Base-by-base conservation (phyloP, 1,140 invertebrate genomes). In the Drosophila simulans region DNA sequence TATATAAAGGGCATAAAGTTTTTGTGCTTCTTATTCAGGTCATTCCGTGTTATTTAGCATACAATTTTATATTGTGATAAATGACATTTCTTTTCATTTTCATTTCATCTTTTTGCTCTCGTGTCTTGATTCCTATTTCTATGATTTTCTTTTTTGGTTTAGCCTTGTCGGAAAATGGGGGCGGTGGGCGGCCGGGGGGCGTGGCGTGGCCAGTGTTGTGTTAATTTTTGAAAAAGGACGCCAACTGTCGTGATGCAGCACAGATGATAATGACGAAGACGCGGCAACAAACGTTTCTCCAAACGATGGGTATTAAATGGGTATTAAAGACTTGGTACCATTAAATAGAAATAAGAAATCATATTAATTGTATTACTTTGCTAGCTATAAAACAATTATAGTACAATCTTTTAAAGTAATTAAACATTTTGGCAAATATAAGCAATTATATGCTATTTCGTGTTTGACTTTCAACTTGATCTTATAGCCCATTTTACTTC, bases 191-290 rank as follows among this genome's bases (percentile, higher is more conserved):
- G 25, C 31, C 12, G n/a, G n/a, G 45, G 45, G 42, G 77, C 27
- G 57, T 52, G 60, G 75, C 54, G 25, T 78, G 58, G 39, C 76
- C 65, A 55, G 65, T 75, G 43, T 62, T 64, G 80, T 83, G 80
- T 83, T 80, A 80, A 83, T 84, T 83, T 83, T 80, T 76, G 7
- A 65, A 84, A 83, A 83, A 83, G 80, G 71, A 84, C 80, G 76
- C 46, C 75, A 83, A 84, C 80, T 71, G 80, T 75, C 76, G 74
- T 66, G 76, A 63, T 80, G 80, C 76, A 71, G 80, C 53, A 20
- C 65, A 65, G 64, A 76, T 84, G 80, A 84, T 83, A 84, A 84
- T 84, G 80, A 83, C 40, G 80, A 79, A 79, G 77, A 73, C 71
- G 39, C 46, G 72, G 72, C 42, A 68, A 68, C 56, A 63, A 77